Evolutionary conservation across 1,140 invertebrate species (phyloP).

Genomic region (Pectinophora gossypiella): DNA sequence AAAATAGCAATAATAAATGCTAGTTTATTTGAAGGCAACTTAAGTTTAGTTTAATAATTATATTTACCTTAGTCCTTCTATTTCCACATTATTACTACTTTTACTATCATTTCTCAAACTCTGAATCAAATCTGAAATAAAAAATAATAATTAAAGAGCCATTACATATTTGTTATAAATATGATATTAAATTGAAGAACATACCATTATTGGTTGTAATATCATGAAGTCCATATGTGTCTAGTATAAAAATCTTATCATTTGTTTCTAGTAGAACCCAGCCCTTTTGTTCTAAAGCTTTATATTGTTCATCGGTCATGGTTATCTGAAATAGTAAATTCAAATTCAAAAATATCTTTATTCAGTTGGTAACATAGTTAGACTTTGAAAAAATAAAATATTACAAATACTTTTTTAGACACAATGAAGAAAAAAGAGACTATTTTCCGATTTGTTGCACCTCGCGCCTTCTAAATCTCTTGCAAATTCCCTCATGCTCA

Average conservation of each 20-base stretch:
- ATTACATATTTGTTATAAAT: conserved; percentile 7
- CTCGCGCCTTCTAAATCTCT: no score
- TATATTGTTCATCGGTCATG: conserved; percentile 56
- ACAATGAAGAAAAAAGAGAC: no score
- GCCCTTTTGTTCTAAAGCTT: conserved; percentile 50
- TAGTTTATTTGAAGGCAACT: no score
- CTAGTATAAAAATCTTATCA: conserved; percentile 57
- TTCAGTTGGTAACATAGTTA: no score
- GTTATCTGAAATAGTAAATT: conserved; percentile 64
- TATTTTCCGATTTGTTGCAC: no score
- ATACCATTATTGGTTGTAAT: conserved; percentile 51
- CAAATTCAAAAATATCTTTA: no score
- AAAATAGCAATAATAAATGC: no score
- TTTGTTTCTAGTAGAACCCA: conserved; percentile 57
- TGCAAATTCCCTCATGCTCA: no score
- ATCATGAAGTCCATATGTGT: conserved; percentile 55
- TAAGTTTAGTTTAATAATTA: neutral
- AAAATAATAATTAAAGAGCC: conserved; percentile 21
- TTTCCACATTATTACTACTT: conserved; percentile 14
- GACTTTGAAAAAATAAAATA: no score
- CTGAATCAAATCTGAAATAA: conserved; percentile 18
- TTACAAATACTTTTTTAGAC: no score
- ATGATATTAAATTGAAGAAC: conserved; percentile 17
- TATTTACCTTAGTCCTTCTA: neutral
- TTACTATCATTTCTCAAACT: conserved; percentile 25